Conservation (phyloP, 2,797 vertebrate species). For the Melanotaenia parkinsoni region DNA sequence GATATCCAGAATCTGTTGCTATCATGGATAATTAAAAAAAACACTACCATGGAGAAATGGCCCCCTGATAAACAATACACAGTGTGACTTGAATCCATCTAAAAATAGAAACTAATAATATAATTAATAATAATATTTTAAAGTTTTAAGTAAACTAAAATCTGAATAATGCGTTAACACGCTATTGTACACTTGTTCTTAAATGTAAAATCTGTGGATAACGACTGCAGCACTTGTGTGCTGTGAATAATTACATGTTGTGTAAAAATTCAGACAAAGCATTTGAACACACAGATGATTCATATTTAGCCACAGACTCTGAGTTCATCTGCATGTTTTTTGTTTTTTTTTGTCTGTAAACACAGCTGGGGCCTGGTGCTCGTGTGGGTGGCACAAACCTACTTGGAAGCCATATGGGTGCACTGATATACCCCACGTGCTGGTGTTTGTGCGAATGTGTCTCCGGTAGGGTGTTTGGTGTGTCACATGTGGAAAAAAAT, state of each 20-base stretch:
- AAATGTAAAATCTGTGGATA: not conserved
- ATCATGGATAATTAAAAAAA: no score
- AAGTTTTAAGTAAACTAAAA: not conserved
- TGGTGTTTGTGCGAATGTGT: constrained; percentile 14
- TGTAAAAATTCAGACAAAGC: constrained; percentile 28
- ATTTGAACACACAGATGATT: constrained; percentile 27
- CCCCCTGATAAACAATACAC: not conserved
- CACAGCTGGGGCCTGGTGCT: constrained; percentile 63
- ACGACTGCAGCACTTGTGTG: not conserved
- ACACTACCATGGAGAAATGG: no score
- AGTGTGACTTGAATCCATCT: not conserved
- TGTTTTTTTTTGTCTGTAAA: constrained; percentile 73
- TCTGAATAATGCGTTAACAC: not conserved
- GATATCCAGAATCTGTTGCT: not conserved
- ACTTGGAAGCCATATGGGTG: constrained; percentile 57
- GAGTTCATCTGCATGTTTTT: constrained; percentile 57
- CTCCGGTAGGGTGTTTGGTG: not conserved
- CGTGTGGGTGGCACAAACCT: constrained; percentile 52
- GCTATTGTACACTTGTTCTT: not conserved
- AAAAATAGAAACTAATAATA: not conserved
- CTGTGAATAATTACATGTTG: constrained; percentile 9
- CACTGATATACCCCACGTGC: constrained; percentile 33
- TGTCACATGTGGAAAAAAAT: constrained; percentile 39
- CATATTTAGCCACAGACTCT: constrained; percentile 39
- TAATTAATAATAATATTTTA: not conserved